Conservation (phyloP, 2,797 vertebrate genomes). For the Melanotaenia trifasciata region DNA sequence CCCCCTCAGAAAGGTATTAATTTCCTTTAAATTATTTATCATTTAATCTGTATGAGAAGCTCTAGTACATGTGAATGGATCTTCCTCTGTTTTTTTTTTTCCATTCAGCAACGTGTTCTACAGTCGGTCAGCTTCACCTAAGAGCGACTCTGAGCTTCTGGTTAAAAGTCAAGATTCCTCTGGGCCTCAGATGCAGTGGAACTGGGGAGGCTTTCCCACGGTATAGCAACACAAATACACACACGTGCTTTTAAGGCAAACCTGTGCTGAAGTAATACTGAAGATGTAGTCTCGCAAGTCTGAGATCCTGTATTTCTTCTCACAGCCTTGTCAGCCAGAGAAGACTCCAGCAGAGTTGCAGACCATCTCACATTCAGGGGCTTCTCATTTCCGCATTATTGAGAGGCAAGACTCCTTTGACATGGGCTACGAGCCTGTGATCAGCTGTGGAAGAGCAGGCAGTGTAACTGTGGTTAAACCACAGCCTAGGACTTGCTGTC, state of each 20-base stretch:
- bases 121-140: slow-evolving; percentile 81
- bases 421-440: slow-evolving; percentile 45
- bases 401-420: slow-evolving; percentile 83
- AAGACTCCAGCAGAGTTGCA: slow-evolving; percentile 60
- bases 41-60: neutral
- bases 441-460: slow-evolving; percentile 44
- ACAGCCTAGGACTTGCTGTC: slow-evolving; percentile 67
- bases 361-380: slow-evolving; percentile 28
- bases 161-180: slow-evolving; percentile 79
- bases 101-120: slow-evolving; percentile 66
- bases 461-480: slow-evolving; percentile 79
- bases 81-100: neutral
- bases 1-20: slow-evolving; percentile 64
- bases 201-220: slow-evolving; percentile 93
- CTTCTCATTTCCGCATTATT: slow-evolving; percentile 82
- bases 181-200: slow-evolving; percentile 90
- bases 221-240: slow-evolving; percentile 66
- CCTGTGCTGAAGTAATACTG: neutral
- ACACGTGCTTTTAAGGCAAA: neutral
- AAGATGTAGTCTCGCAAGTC: neutral
- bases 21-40: slow-evolving; percentile 6
- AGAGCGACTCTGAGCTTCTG: slow-evolving; percentile 94
- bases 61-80: neutral
- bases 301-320: slow-evolving; percentile 7
- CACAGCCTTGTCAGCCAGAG: slow-evolving; percentile 76